Evolutionary conservation across 2,797 vertebrate species (phyloP), one percentile per base, ranked within the genome.

Genomic region (Fistularia tabacaria): DNA sequence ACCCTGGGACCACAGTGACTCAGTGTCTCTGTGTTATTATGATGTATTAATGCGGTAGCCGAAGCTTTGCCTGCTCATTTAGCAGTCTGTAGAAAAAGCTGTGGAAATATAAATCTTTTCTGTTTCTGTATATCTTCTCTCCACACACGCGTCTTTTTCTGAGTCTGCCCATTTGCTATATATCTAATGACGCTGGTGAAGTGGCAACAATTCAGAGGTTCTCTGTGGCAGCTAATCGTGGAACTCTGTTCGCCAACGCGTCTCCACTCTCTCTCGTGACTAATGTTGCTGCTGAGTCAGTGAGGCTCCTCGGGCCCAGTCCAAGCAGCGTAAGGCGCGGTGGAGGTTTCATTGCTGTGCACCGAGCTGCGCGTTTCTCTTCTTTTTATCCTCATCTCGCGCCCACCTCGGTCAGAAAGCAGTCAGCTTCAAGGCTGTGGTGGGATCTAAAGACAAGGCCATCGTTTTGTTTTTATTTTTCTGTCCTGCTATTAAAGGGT

Each of bases 201-300:
- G 57, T 71, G 69, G 64, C 54, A 54, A 51, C 48, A 57, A 51
- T 81, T 58, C 62, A 57, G 69, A 15, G 57, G 63, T 25, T 25
- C 25, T 25, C 25, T 25, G 25, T 25, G 25, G 25, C 2, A 25
- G 25, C 25, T 25, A 65, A 61, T 66, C 63, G 61, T 49, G 61
- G 58, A 76, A 58, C 4, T 36, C 66, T 76, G 69, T 61, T 62
- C 61, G 71, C 41, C 73, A 64, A 77, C 73, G 54, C 57, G 46
- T 77, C 66, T 77, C 54, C 54, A 70, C 52, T 75, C 76, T 60
- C 83, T 81, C 25, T 25, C 25, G n/a, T 54, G 72, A 76, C 36
- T 49, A 15, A 38, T 66, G 48, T 66, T 77, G 14, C 46, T 69
- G 76, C 62, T 76, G 76, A 83, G 77, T 81, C 71, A 67, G 78